Evolutionary conservation across 2,113 vertebrate genomes (phyloP), one percentile per base, ranked within the genome.

Genomic region (Heteronetta atricapilla): DNA sequence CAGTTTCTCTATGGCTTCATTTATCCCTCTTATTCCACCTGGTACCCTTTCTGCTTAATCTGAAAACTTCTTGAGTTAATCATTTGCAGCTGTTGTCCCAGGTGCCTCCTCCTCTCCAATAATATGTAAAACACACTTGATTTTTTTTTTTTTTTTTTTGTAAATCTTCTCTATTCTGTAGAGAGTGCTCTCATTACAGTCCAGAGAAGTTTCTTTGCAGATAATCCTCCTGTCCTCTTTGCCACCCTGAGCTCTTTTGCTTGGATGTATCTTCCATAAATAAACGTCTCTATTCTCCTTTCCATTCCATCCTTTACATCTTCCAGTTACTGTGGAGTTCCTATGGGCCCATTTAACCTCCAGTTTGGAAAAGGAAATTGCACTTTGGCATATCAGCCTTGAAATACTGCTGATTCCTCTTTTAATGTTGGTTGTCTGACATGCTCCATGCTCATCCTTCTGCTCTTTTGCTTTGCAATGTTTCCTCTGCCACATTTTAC

Each of bases 401-500:
- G 82, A 84, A 90, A 56, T 60, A 21, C 22, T 72, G 56, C 66
- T 97, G 96, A 92, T 86, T 88, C 12, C 69, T 95, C 62, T 13
- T 86, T 86, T 78, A 18, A 75, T 64, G 75, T 74, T 84, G 72
- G 50, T 83, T 81, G 18, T n/a, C 73, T 92, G 90, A 84, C 82
- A 73, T 40, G 77, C 68, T 79, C 34, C 29, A 6, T 80, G 48
- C 79, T 95, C 80, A 68, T 42, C 64, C 64, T 42, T 96, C 82
- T 84, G 76, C 36, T 95, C 86, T 81, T 82, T 18, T 64, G 64
- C 93, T 94, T 90, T 93, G 48, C 73, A 92, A 29, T 92, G 69
- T 90, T 93, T 95, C 83, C 88, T 75, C 83, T 93, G 83, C 58
- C 77, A 94, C 86, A 76, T 93, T 95, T 96, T 53, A 84, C 84